Evolutionary conservation across 2,113 vertebrate genomes (phyloP), one percentile per base, ranked within the genome.

Genomic region (Semnopithecus entellus): DNA sequence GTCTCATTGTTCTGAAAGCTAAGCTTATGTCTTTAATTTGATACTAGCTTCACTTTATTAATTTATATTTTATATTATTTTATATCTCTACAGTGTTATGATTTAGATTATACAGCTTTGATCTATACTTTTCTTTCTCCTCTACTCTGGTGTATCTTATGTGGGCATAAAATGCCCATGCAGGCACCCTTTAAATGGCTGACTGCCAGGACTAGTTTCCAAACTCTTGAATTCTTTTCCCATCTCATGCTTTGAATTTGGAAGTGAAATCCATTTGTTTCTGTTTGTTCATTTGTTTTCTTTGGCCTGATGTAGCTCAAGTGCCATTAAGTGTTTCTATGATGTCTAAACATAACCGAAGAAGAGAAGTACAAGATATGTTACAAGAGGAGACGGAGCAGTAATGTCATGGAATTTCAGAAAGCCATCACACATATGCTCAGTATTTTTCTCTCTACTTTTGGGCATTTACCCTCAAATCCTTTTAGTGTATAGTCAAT

Each of bases 221-320:
- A 96, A 95, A n/a, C 7, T 23, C 30, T 73, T 76, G 80, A 70
- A 50, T 64, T 87, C 45, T 86, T 84, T 89, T 7, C 76, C 52
- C 79, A 50, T 57, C 80, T 38, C 72, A 66, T 30, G 57, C 6
- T 10, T 14, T 78, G 72, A 18, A 8, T 82, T 83, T 76, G n/a
- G 55, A 91, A 95, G 20, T 40, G 75, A 83, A 97, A 38, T 55
- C 57, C 83, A 32, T 1, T 90, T 90, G 38, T 66, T 88, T 93
- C 35, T 82, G 68, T 48, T 87, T 80, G 30, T 72, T 96, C 91
- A 27, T 83, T 0, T 43, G 0, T 96, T 96, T 85, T 32, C 66
- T 76, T 86, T 55, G 59, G 95, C 25, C 23, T 88, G n/a, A 14
- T 80, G 35, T 18, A 59, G 18, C 55, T 80, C 79, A 52, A 80